Base-by-base conservation (phyloP, 2,113 vertebrate species). In the Barnardius zonarius region DNA sequence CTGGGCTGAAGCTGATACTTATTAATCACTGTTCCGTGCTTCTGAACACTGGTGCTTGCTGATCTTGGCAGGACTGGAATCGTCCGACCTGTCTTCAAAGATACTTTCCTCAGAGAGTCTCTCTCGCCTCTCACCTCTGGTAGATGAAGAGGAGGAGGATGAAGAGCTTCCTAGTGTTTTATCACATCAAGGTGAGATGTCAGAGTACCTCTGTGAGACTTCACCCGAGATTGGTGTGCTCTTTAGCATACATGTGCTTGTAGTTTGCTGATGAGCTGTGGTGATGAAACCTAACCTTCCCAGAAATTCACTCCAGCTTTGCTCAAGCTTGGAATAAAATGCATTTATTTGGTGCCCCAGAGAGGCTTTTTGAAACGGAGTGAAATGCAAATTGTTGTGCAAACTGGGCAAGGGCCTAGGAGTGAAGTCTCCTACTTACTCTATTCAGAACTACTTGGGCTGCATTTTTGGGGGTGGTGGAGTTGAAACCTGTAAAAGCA, bases 121-220 rank as follows among this genome's bases (percentile, higher is more conserved):
- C 2, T 59, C 41, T 28, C 22, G 23, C 0, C 79, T 83, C 19
- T 89, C 90, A 0, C 52, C 74, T 31, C 77, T 94, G 49, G 11
- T 82, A 9, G 97, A 98, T 12, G 97, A 96, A 3, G 96, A 97
- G 19, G 98, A 98, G 7, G 98, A 98, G 7, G 96, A 98, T 7
- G 97, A 98, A 66, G 97, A 98, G 30, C 96, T 98, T 35, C 98
- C 98, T 2, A 95, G 96, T 1, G 28, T 98, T 49, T 55, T 98
- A 13, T 96, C 97, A 19, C 39, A 86, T 41, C 97, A 95, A 97
- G 98, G 98, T 98, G 86, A 97, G 97, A 5, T 15, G 5, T 6
- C 18, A 17, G 11, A 19, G 20, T 30, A 3, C 13, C 28, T 35
- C 1, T 5, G 3, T 9, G 37, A 20, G 52, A 7, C 16, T 55